Evolutionary conservation across 2,797 vertebrate genomes (phyloP).

Genomic region (Coluber constrictor): DNA sequence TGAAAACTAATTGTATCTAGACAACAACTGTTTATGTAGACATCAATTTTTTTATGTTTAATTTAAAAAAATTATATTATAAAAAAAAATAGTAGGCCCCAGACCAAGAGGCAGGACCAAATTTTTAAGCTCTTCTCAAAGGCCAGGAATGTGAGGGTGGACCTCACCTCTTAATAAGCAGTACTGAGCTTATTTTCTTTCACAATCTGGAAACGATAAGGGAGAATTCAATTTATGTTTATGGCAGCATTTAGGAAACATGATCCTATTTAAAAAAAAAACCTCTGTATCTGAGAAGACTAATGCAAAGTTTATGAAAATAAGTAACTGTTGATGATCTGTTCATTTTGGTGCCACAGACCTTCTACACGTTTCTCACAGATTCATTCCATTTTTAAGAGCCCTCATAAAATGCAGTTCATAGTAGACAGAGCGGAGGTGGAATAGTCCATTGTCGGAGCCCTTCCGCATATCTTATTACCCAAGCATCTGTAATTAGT

Average conservation of each 20-base stretch:
- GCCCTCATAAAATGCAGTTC: neutral
- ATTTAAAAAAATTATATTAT: too few relatives aligned
- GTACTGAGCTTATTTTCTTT: neutral
- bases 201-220: neutral
- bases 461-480: neutral
- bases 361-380: neutral
- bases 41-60: too few relatives aligned
- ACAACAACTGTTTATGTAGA: too few relatives aligned
- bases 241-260: neutral
- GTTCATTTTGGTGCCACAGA: neutral
- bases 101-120: neutral
- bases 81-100: neutral
- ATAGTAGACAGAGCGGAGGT: neutral
- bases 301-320: neutral
- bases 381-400: neutral
- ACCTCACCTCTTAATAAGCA: neutral
- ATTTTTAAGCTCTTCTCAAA: neutral
- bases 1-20: too few relatives aligned
- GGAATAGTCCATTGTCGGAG: neutral
- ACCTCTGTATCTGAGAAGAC: neutral
- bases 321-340: neutral
- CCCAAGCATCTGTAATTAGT: neutral
- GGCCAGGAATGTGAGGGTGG: neutral
- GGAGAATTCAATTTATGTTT: neutral
- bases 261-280: neutral